Evolutionary conservation across 2,797 vertebrate species (phyloP).

Genomic region (Phrynocephalus guinanensis): DNA sequence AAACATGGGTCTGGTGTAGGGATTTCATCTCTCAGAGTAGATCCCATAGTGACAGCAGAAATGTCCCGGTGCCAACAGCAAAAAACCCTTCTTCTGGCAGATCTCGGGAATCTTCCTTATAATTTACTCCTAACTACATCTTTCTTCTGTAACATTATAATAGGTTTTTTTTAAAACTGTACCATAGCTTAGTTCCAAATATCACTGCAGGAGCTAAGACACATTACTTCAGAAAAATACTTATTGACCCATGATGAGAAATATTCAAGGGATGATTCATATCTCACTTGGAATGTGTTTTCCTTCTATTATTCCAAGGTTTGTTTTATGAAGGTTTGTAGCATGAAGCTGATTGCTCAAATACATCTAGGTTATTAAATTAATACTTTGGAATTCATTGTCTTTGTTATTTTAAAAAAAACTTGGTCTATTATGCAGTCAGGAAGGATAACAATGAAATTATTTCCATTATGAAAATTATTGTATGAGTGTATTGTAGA

Average conservation of each 20-base stretch:
- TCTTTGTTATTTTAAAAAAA: conserved; percentile 5
- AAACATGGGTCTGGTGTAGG: no score
- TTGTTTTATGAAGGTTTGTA: conserved; percentile 22
- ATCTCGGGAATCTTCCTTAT: not conserved
- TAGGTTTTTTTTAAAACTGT: conserved; percentile 11
- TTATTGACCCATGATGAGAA: conserved; percentile 14
- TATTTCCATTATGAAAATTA: not conserved
- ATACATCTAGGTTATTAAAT: conserved; percentile 3
- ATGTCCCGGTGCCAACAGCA: no score
- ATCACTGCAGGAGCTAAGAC: not conserved
- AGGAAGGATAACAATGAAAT: conserved; percentile 1
- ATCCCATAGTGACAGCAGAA: no score
- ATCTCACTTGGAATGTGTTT: conserved; percentile 13
- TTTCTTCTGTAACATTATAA: rapidly evolving
- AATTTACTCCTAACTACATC: conserved; percentile 2
- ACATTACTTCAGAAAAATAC: conserved; percentile 16
- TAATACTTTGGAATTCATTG: not conserved
- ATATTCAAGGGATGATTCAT: not conserved
- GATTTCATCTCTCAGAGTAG: no score
- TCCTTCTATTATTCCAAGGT: not conserved
- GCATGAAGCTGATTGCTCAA: not conserved
- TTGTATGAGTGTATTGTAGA: not conserved
- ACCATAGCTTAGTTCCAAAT: conserved; percentile 25
- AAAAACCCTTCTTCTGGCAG: no score
- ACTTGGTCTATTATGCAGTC: not conserved